Base-by-base conservation (phyloP, 2,888 invertebrate genomes). In the Tinea semifulvella region DNA sequence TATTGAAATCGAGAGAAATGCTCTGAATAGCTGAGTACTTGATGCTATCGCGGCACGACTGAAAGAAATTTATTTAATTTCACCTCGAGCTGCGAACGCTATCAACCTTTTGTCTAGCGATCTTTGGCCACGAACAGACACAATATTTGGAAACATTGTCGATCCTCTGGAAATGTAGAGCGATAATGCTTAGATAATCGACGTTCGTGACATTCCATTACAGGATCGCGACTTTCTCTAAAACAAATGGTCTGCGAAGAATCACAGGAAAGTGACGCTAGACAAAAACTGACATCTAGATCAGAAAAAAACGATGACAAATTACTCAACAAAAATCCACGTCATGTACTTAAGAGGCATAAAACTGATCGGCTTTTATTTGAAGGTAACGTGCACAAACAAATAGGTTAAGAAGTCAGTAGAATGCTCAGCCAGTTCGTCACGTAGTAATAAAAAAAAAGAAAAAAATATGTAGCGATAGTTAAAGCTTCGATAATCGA, bases 21-120 rank as follows among this genome's bases (percentile, higher is more conserved):
- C 46, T 50, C 48, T 42, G 48, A 52, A 52, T 52, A 49, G 47
- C 44, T 43, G 38, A 42, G 43, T 39, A 39, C 16, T 43, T 46
- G 50, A 52, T 49, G 26, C 42, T 48, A 53, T 51, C 52, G 46
- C 39, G 42, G 44, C 51, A 50, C 52, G 53, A 52, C 48, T 46
- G 46, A 48, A 47, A 49, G 47, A 51, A 50, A 53, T 54, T 49
- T 51, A 52, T 53, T 53, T 52, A 49, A 52, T 54, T 54, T 51
- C 50, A 48, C 49, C 47, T 43, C 46, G 31, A 26, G 19, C 26
- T 18, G 42, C 26, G 46, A 47, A 48, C 44, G 45, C 36, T 46
- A 48, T 48, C 49, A 36, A 38, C 42, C 47, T 44, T 48, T 52
- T 52, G 53, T 50, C 47, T 46, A 38, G 39, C 44, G 45, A 50